A percentile compares a stretch with the other conserved stretches of the same genome.
Evolutionary conservation across 2,797 vertebrate genomes (phyloP).

Genomic region (Periophthalmus magnuspinnatus): DNA sequence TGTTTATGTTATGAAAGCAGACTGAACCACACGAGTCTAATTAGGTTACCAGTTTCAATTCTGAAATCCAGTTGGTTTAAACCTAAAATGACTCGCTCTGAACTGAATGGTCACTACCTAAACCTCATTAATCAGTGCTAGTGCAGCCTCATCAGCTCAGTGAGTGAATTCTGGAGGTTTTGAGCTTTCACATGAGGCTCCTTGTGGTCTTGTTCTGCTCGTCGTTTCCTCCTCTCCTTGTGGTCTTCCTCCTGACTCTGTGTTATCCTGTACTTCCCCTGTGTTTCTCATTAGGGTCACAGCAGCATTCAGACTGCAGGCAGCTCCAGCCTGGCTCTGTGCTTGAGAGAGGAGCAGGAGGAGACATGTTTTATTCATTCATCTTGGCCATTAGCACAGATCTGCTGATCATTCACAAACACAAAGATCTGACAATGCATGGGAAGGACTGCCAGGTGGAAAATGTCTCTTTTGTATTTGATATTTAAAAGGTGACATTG

Average conservation of each 20-base stretch:
- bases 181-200: not conserved
- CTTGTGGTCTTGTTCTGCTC: constrained; percentile 3
- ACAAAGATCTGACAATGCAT: constrained; percentile 20
- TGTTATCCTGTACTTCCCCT: constrained; percentile 56
- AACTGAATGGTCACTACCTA: too few relatives aligned
- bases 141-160: too few relatives aligned
- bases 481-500: not conserved
- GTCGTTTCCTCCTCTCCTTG: too few relatives aligned
- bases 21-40: too few relatives aligned
- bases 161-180: too few relatives aligned
- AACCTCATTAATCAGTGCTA: too few relatives aligned
- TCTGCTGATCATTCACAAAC: constrained; percentile 45
- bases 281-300: constrained; percentile 92
- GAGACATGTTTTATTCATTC: constrained; percentile 55
- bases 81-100: too few relatives aligned
- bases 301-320: constrained; percentile 51
- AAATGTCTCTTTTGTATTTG: constrained; percentile 15
- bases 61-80: too few relatives aligned
- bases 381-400: constrained; percentile 43
- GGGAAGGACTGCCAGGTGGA: constrained; percentile 30
- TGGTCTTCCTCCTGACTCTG: constrained; percentile 4
- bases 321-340: constrained; percentile 29
- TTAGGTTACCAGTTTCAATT: too few relatives aligned
- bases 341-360: constrained; percentile 48
- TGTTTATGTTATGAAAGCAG: too few relatives aligned